Base-by-base conservation (phyloP, 2,113 vertebrate genomes). In the Puffinus mauretanicus region DNA sequence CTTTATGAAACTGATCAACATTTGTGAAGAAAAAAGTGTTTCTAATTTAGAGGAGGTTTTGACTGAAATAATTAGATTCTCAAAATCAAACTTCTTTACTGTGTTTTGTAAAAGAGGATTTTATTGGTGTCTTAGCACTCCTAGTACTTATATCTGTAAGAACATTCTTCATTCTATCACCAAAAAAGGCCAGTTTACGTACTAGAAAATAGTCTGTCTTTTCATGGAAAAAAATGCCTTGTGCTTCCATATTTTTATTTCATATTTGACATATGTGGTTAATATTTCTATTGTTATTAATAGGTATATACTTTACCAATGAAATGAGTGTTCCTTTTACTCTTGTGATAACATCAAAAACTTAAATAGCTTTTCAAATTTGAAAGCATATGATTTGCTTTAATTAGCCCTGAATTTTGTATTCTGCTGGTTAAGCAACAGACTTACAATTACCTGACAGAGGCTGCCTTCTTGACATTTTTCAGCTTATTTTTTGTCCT, bases 401-500 rank as follows among this genome's bases (percentile, higher is more conserved):
- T 79, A 69, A 75, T 94, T 79, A 83, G 46, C 42, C 52, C 42
- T 78, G 64, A 62, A 88, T 85, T 92, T 88, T 88, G 46, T 66
- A 79, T 95, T 96, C 86, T 82, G n/a, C 64, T 93, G 64, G 72
- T 94, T 86, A 93, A 94, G 90, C 76, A 86, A n/a, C 42, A 92
- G 82, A 86, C 72, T 55, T 92, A 55, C 76, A 86, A 83, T 93
- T 94, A 90, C 83, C 69, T 92, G 75, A 66, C 57, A 95, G 90
- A 88, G 73, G 64, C 66, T 93, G 69, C 76, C 82, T 88, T 90
- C 91, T 95, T 96, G 96, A 95, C 95, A 93, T 96, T 96, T 96
- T 83, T 46, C 42, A 81, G 82, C 32, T 90, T 84, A 73, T 70
- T 94, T 96, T 90, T 95, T 47, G 72, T 73, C 72, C 85, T 90